Conservation (phyloP, 2,797 vertebrate species). For the Sebastiscus albofasciatus region DNA sequence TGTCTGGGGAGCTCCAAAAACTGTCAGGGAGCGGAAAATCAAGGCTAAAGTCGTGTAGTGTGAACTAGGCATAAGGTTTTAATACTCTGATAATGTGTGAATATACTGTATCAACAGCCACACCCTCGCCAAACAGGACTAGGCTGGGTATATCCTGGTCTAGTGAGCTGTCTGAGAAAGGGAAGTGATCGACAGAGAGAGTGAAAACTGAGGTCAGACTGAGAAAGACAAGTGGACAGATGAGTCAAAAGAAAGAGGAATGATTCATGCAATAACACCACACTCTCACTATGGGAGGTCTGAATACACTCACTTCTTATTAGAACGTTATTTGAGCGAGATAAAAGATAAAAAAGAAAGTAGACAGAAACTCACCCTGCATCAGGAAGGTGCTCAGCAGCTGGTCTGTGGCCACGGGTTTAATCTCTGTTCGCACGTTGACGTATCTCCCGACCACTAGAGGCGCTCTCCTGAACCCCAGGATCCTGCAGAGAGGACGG, state of each 20-base stretch:
- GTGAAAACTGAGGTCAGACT: not conserved
- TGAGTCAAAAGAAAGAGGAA: not conserved
- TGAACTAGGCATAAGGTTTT: not conserved
- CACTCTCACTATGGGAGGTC: not conserved
- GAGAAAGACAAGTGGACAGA: not conserved
- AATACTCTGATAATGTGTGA: not conserved
- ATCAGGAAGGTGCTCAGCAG: slow-evolving; percentile 94
- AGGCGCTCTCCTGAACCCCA: slow-evolving; percentile 95
- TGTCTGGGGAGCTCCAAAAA: no score
- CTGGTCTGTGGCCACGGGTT: slow-evolving; percentile 96
- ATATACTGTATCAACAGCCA: not conserved
- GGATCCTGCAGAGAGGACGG: slow-evolving; percentile 83
- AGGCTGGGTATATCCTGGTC: not conserved
- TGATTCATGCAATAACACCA: not conserved
- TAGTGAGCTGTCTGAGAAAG: not conserved
- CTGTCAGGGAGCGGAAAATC: no score
- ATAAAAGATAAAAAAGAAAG: no score
- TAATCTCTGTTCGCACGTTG: slow-evolving; percentile 95
- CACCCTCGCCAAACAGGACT: slow-evolving; percentile 17
- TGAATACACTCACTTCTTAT: not conserved
- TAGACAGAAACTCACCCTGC: slow-evolving; percentile 83
- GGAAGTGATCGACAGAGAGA: not conserved
- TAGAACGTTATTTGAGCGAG: not conserved
- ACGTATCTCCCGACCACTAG: slow-evolving; percentile 93
- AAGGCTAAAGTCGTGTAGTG: no score